Conservation (phyloP, 1,140 invertebrate genomes). For the Parapsyche elsis region DNA sequence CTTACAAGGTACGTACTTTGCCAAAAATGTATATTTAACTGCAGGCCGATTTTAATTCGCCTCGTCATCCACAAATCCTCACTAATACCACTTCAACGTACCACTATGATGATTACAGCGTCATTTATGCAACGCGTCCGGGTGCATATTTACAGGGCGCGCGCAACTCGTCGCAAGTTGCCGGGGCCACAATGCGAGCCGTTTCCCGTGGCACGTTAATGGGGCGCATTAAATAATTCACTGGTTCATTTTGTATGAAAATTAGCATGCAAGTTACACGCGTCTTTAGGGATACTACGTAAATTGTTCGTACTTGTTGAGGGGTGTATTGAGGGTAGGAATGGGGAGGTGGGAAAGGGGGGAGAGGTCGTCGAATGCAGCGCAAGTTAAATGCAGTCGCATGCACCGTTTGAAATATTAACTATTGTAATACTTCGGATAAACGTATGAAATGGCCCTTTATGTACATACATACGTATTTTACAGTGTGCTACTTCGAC, state of each 20-base stretch:
- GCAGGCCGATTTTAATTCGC: too few species aligned
- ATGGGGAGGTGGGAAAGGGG: too few species aligned
- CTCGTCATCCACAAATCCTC: too few species aligned
- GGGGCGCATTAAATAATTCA: slow-evolving; percentile 44
- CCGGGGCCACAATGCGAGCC: background rate
- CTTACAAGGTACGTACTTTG: too few species aligned
- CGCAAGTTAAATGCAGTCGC: background rate
- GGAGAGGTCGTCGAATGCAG: background rate
- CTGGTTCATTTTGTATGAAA: slow-evolving; percentile 48
- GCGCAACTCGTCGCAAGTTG: background rate
- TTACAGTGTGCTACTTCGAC: too few species aligned
- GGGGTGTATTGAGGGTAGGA: too few species aligned
- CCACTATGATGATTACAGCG: slow-evolving; percentile 8
- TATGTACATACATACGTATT: too few species aligned
- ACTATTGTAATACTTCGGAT: too few species aligned
- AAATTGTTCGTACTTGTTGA: too few species aligned
- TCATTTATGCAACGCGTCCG: slow-evolving; percentile 14
- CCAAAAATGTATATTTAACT: too few species aligned
- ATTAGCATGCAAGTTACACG: slow-evolving; percentile 40
- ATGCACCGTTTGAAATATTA: background rate
- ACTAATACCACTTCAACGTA: too few species aligned
- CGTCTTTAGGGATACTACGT: slow-evolving; percentile 5
- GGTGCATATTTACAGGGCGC: slow-evolving; percentile 23
- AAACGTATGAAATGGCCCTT: too few species aligned
- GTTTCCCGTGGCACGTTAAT: slow-evolving; percentile 24